Percentiles rank a stretch among this genome's conserved stretches.
Evolutionary conservation across 1,140 invertebrate genomes (phyloP).

Genomic region (Aphidius gifuensis): DNA sequence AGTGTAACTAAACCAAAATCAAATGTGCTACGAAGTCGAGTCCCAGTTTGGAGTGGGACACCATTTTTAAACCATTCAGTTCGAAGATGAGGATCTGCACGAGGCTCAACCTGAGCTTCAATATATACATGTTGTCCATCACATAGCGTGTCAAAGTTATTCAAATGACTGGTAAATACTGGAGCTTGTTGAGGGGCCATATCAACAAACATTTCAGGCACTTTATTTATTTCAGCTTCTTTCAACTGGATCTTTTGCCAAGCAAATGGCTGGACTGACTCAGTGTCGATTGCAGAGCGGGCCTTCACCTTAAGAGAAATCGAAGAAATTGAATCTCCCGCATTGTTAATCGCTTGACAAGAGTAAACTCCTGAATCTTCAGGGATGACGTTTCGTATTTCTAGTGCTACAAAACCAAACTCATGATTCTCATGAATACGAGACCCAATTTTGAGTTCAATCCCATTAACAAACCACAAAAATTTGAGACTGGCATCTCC

Average conservation of each 20-base stretch:
- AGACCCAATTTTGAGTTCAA: constrained; percentile 88
- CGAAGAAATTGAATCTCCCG: constrained; percentile 87
- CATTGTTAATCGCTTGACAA: constrained; percentile 87
- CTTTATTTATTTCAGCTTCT: constrained; percentile 84
- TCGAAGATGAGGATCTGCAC: constrained; percentile 88
- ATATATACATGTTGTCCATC: constrained; percentile 90
- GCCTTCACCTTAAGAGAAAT: constrained; percentile 84
- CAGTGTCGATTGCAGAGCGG: constrained; percentile 73
- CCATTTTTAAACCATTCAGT: constrained; percentile 94
- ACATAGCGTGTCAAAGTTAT: constrained; percentile 79
- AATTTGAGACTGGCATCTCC: constrained; percentile 87
- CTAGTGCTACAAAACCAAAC: constrained; percentile 91
- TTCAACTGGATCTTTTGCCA: constrained; percentile 87
- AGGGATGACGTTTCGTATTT: constrained; percentile 82
- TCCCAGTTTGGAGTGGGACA: constrained; percentile 76
- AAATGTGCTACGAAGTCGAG: constrained; percentile 82
- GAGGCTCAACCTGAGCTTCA: constrained; percentile 93
- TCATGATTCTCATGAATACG: constrained; percentile 86
- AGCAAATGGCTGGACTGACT: constrained; percentile 79
- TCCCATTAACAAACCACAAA: constrained; percentile 93
- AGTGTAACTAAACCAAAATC: constrained; percentile 93
- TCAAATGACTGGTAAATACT: constrained; percentile 86
- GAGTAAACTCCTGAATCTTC: constrained; percentile 91
- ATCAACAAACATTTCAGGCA: constrained; percentile 81
- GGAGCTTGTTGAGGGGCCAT: constrained; percentile 79